phyloP scores from a whole-genome alignment of 2,888 invertebrate genomes.

The Caenorhabditis afra region DNA sequence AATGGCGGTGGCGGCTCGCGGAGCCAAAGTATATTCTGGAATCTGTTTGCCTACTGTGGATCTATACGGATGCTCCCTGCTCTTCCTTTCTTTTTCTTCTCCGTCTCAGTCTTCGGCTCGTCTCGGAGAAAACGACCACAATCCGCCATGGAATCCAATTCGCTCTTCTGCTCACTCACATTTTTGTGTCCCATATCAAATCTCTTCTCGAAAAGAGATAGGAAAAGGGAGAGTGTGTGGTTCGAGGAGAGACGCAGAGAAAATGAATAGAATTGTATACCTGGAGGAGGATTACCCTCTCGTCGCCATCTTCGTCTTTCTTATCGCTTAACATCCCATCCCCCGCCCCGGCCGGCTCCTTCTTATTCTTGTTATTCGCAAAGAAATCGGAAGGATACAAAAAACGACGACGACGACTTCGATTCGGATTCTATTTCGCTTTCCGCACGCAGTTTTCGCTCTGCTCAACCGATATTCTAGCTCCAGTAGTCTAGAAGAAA shows the following conservation, averaged over 20 bases:
- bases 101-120: no score
- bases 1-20: no score
- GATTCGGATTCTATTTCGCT: neutral
- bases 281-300: conserved; percentile 53
- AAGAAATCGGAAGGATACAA: conserved; percentile 26
- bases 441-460: neutral
- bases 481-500: no score
- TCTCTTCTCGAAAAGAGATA: no score
- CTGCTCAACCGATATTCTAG: neutral
- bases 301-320: conserved; percentile 16
- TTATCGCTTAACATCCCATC: conserved; percentile 33
- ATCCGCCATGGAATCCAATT: neutral
- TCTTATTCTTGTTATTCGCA: conserved; percentile 27
- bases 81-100: no score
- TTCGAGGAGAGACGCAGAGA: conserved; percentile 17
- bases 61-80: no score
- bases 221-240: neutral
- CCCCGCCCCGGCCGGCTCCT: neutral
- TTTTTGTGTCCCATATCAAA: conserved; percentile 8
- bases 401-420: conserved; percentile 1
- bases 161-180: conserved; percentile 2
- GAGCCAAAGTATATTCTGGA: no score
- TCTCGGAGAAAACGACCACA: neutral
- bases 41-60: no score
- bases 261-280: conserved; percentile 56